Conservation (phyloP, 2,113 vertebrate species). For the Oreochromis niloticus region DNA sequence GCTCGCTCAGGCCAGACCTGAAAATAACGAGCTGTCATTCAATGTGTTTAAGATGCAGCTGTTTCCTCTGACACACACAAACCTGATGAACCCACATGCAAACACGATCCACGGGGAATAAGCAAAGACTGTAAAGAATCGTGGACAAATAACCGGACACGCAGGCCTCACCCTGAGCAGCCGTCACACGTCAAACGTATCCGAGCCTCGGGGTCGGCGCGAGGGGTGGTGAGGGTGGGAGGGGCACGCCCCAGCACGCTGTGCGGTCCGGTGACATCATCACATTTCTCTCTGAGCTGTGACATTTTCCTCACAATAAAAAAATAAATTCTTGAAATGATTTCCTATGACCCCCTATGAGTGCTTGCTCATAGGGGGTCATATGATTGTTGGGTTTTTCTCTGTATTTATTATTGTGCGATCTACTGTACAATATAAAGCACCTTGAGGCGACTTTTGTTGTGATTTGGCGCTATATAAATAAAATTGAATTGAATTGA, state of each 20-base stretch:
- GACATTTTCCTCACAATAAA: not conserved
- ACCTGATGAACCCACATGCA: not conserved
- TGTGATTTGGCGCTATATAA: too few species aligned
- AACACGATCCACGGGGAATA: not conserved
- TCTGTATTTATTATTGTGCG: too few species aligned
- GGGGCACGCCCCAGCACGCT: not conserved
- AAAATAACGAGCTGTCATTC: not conserved
- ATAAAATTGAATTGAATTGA: too few species aligned
- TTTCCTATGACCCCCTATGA: too few species aligned
- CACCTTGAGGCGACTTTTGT: too few species aligned
- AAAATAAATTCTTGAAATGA: not conserved
- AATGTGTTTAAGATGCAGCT: not conserved
- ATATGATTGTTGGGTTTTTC: too few species aligned
- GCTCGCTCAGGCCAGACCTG: not conserved
- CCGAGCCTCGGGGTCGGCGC: not conserved
- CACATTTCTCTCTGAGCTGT: not conserved
- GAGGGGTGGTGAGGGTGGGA: not conserved
- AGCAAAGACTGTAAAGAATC: not conserved
- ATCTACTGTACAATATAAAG: too few species aligned
- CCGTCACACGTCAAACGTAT: not conserved
- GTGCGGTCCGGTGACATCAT: not conserved
- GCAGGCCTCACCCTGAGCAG: not conserved
- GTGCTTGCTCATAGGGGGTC: too few species aligned
- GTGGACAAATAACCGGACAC: accelerated
- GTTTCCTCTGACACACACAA: not conserved